A percentile compares a stretch with the other conserved stretches of the same genome.
Conservation (phyloP, 2,888 invertebrate species). For the Cataglyphis livida region DNA sequence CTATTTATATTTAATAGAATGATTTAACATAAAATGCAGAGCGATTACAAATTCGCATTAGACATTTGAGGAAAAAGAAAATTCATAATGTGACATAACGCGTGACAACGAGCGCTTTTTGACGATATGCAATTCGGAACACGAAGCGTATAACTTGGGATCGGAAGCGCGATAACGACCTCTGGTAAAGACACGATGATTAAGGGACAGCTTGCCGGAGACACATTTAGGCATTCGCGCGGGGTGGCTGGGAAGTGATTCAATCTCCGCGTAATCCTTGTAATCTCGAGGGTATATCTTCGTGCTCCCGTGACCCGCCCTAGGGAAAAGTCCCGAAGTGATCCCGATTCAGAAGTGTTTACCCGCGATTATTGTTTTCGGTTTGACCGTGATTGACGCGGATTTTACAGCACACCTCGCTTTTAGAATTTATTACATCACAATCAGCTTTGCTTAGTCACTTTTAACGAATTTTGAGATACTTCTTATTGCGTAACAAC, state of each 20-base stretch:
- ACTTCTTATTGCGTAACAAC: not conserved
- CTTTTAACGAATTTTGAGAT: not conserved
- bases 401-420: not conserved
- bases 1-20: not conserved
- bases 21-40: not conserved
- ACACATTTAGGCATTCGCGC: slow-evolving; percentile 75
- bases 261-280: slow-evolving; percentile 82
- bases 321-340: slow-evolving; percentile 57
- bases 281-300: slow-evolving; percentile 80
- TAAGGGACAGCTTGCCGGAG: slow-evolving; percentile 77
- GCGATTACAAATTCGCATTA: not conserved
- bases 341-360: slow-evolving; percentile 53
- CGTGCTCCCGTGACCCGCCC: slow-evolving; percentile 60
- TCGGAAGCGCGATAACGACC: slow-evolving; percentile 63
- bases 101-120: slow-evolving; percentile 27
- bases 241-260: slow-evolving; percentile 81
- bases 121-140: slow-evolving; percentile 46
- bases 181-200: slow-evolving; percentile 79
- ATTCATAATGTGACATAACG: not conserved
- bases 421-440: not conserved
- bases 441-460: not conserved
- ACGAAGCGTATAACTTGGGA: slow-evolving; percentile 38
- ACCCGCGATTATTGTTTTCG: slow-evolving; percentile 66
- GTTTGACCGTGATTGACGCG: slow-evolving; percentile 35
- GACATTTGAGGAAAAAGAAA: not conserved